phyloP scores from a whole-genome alignment of 2,888 invertebrate genomes.

The Cloeon dipterum region DNA sequence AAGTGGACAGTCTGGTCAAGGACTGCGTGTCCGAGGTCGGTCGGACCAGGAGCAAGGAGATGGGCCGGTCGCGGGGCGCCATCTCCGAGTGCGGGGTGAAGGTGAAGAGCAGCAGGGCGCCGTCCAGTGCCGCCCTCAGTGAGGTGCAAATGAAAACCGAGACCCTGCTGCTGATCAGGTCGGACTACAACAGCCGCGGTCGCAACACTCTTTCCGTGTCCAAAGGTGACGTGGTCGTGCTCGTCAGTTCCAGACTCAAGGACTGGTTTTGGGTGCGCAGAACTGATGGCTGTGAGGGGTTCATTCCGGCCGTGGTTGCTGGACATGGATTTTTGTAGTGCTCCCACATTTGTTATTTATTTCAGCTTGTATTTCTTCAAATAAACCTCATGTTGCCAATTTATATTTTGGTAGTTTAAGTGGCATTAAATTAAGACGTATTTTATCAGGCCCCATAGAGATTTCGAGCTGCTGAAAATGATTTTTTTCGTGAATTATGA shows the following conservation, averaged over 20 bases:
- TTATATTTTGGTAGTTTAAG: too few species aligned
- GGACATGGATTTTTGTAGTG: conserved; percentile 48
- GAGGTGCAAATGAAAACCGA: conserved; percentile 13
- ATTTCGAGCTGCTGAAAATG: too few species aligned
- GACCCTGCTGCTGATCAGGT: conserved; percentile 43
- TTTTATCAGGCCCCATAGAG: too few species aligned
- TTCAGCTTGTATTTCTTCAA: not conserved
- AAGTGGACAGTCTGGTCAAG: not conserved
- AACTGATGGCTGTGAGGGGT: conserved; percentile 45
- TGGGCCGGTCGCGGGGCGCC: not conserved
- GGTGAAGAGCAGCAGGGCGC: not conserved
- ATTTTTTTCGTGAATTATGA: too few species aligned
- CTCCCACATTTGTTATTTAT: not conserved
- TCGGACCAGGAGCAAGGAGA: not conserved
- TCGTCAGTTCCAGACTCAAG: conserved; percentile 30
- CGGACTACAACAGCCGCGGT: conserved; percentile 36
- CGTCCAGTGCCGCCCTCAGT: not conserved
- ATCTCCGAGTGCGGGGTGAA: not conserved
- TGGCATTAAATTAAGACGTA: too few species aligned
- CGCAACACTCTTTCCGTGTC: conserved; percentile 33
- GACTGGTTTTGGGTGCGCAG: conserved; percentile 60
- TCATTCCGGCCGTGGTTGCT: conserved; percentile 53
- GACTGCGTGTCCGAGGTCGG: not conserved
- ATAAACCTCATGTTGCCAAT: not conserved
- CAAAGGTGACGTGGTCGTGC: conserved; percentile 51